phyloP scores from a whole-genome alignment of 2,888 invertebrate species.

The Cheilosia pagana region DNA sequence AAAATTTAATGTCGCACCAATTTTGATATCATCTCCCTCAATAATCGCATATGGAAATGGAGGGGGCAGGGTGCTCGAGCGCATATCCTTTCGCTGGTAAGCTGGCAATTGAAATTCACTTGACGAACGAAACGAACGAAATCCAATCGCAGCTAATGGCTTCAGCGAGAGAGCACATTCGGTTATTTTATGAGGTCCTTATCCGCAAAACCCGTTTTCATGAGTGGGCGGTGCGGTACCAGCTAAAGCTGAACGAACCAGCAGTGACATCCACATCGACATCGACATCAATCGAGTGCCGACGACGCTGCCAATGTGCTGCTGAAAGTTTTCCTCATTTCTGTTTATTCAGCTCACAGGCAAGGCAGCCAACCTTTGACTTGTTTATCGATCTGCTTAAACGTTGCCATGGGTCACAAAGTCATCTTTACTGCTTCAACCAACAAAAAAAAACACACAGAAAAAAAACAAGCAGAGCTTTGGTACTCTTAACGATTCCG shows the following conservation, averaged over 20 bases:
- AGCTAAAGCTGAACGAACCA: neutral
- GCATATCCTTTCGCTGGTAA: conserved; percentile 26
- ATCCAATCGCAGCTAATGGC: conserved; percentile 66
- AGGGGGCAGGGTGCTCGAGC: neutral
- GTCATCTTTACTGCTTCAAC: conserved; percentile 47
- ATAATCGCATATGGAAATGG: conserved; percentile 32
- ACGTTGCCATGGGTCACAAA: conserved; percentile 62
- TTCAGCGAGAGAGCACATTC: conserved; percentile 37
- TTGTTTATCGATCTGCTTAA: conserved; percentile 69
- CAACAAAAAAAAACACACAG: no score
- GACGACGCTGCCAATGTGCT: conserved; percentile 4
- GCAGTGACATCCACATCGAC: neutral
- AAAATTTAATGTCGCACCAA: conserved; percentile 43
- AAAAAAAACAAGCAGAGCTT: neutral
- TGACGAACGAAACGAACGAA: conserved; percentile 59
- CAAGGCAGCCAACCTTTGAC: conserved; percentile 32
- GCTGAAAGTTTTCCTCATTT: conserved; percentile 41
- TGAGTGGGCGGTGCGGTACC: conserved; percentile 8
- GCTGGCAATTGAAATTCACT: conserved; percentile 69
- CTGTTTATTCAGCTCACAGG: conserved; percentile 25
- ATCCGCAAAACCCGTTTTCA: conserved; percentile 35
- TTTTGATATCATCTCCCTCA: conserved; percentile 34
- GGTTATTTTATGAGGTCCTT: conserved; percentile 52
- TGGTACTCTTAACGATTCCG: conserved; percentile 20
- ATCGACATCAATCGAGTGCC: neutral